These are phyloP conservation scores for Cherax quadricarinatus DNA, from an alignment of 1,140 invertebrate genomes.

Conservation along the genomic window DNA sequence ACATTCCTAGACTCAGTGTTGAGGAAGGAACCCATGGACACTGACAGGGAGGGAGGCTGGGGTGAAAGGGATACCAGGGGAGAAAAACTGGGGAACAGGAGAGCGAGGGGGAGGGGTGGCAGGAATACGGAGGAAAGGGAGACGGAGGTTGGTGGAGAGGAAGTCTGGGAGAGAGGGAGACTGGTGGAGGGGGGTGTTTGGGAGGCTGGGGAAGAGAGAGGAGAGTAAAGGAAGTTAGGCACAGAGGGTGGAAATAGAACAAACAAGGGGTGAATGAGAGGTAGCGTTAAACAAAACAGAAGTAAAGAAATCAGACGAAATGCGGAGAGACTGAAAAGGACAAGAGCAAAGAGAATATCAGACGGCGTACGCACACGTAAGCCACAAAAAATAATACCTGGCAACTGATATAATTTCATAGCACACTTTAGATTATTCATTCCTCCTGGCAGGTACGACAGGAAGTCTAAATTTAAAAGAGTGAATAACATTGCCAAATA, in stretches of 20 bases:
- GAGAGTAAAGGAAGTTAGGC: background rate
- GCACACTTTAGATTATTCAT: background rate
- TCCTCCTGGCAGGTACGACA: background rate
- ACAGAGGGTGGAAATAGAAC: background rate
- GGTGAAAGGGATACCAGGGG: background rate
- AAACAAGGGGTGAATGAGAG: too few species aligned
- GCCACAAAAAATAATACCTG: background rate
- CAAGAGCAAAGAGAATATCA: background rate
- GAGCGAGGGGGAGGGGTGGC: too few species aligned
- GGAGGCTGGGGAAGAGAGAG: background rate
- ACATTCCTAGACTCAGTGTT: background rate
- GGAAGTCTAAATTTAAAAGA: background rate
- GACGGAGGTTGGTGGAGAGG: background rate
- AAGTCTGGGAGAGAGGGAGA: background rate
- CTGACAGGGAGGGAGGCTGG: background rate
- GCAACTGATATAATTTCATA: background rate
- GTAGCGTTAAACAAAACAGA: too few species aligned
- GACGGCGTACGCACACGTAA: background rate
- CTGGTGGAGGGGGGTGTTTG: background rate
- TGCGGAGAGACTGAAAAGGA: too few species aligned
- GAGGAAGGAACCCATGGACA: background rate
- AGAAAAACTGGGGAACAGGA: background rate
- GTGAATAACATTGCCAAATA: conserved; percentile 2
- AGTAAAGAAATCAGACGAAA: too few species aligned
- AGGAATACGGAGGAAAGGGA: too few species aligned